Base-by-base conservation (phyloP, 2,113 vertebrate genomes). In the Speoplatyrhinus poulsoni region DNA sequence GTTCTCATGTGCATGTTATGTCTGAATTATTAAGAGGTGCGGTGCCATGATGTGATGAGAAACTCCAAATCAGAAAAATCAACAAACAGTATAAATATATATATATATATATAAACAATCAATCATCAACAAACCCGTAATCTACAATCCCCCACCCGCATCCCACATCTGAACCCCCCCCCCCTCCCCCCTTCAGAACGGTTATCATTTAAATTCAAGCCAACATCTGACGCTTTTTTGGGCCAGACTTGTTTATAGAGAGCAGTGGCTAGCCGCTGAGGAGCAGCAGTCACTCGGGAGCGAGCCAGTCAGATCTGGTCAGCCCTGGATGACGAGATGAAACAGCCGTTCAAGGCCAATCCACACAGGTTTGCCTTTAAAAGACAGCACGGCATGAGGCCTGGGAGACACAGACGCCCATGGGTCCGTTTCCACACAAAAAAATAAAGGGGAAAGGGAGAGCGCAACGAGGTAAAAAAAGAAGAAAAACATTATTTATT, bases 401-500 rank as follows among this genome's bases (percentile, higher is more conserved):
- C 82, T 79, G 73, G 74, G 86, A 92, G 88, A 89, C 62, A 48
- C 62, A 77, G 66, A 66, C 60, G 76, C 87, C 84, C 87, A 79
- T 86, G 86, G 86, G 85, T 88, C 82, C 64, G 48, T 90, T 86
- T 83, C 81, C 65, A 82, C 80, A 72, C 85, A 65, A 77, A 60
- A 68, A 62, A 67, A 69, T 61, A 78, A 57, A 48, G 80, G 17
- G 67, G 46, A 71, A 60, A 70, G 64, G 69, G 55, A 62, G 72
- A 56, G 61, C n/a, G 61, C 26, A 47, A 77, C 60, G 67, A 75
- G 46, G 13, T 41, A n/a, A 9, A 68, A 59, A 75, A 80, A 81
- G 26, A 80, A 77, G 80, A 72, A 83, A 65, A 74, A 86, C 70
- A 92, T 92, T 60, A 93, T 92, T 93, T 92, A 93, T 93, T 93